Conservation (phyloP, 2,888 invertebrate genomes). For the Endotricha flammealis region DNA sequence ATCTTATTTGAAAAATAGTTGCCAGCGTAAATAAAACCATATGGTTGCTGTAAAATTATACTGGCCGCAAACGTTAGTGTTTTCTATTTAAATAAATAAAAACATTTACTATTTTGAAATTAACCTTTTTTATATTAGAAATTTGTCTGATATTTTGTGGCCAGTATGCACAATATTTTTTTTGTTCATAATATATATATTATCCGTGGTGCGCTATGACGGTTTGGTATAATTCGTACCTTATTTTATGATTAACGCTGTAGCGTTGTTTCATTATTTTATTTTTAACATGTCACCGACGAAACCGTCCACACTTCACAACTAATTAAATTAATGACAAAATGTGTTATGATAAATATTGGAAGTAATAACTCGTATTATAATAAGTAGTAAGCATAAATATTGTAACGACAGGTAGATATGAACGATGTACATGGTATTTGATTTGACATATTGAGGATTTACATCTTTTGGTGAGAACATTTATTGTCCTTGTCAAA, state of each 20-base stretch:
- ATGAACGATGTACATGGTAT: conserved; percentile 28
- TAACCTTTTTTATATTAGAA: no score
- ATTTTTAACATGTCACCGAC: conserved; percentile 2
- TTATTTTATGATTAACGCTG: conserved; percentile 7
- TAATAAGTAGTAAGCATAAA: conserved; percentile 67
- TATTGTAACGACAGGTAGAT: conserved; percentile 48
- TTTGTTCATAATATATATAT: no score
- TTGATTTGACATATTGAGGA: neutral
- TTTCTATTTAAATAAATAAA: no score
- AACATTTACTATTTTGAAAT: no score
- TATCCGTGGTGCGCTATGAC: no score
- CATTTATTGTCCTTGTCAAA: neutral
- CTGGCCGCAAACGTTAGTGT: no score
- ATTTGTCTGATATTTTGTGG: no score
- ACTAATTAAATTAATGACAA: conserved; percentile 29
- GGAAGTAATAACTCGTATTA: conserved; percentile 26
- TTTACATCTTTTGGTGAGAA: neutral
- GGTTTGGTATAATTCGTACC: no score
- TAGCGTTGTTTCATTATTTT: conserved; percentile 5
- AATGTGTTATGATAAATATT: conserved; percentile 38
- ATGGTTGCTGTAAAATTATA: no score
- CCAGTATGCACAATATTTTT: no score
- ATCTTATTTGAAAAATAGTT: no score
- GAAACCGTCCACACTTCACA: conserved; percentile 16
- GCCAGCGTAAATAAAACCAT: no score